Evolutionary conservation across 2,113 vertebrate species (phyloP).

Genomic region (Uria aalge): DNA sequence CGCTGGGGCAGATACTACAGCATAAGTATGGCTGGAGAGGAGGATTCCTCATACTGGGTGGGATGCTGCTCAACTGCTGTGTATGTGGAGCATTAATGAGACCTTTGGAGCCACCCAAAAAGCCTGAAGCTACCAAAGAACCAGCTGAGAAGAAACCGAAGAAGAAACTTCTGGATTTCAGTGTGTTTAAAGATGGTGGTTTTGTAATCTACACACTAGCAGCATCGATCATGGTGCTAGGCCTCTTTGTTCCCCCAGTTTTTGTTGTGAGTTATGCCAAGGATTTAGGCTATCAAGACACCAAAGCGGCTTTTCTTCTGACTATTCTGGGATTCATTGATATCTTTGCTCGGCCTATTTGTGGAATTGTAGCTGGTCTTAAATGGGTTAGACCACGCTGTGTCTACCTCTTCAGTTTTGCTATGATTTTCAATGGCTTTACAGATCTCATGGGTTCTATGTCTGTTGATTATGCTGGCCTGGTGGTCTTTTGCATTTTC

Average conservation of each 20-base stretch:
- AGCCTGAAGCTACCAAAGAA: background rate
- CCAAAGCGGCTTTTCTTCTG: constrained; percentile 88
- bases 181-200: constrained; percentile 86
- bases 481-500: constrained; percentile 92
- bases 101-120: constrained; percentile 77
- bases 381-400: constrained; percentile 88
- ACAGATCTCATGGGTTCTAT: constrained; percentile 90
- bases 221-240: constrained; percentile 93
- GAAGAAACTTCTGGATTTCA: constrained; percentile 88
- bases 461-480: constrained; percentile 75
- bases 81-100: constrained; percentile 92
- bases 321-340: constrained; percentile 91
- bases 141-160: constrained; percentile 42
- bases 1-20: constrained; percentile 88
- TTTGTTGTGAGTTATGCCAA: constrained; percentile 95
- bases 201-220: constrained; percentile 89
- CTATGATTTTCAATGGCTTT: constrained; percentile 91
- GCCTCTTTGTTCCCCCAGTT: constrained; percentile 93
- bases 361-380: constrained; percentile 86
- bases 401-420: constrained; percentile 92
- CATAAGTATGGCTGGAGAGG: constrained; percentile 90
- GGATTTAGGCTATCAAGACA: constrained; percentile 85
- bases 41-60: constrained; percentile 92
- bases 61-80: constrained; percentile 92
- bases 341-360: constrained; percentile 90